A percentile compares a stretch with the other conserved stretches of the same genome.
Evolutionary conservation across 2,888 invertebrate species (phyloP).

Genomic region (Sipha maydis): DNA sequence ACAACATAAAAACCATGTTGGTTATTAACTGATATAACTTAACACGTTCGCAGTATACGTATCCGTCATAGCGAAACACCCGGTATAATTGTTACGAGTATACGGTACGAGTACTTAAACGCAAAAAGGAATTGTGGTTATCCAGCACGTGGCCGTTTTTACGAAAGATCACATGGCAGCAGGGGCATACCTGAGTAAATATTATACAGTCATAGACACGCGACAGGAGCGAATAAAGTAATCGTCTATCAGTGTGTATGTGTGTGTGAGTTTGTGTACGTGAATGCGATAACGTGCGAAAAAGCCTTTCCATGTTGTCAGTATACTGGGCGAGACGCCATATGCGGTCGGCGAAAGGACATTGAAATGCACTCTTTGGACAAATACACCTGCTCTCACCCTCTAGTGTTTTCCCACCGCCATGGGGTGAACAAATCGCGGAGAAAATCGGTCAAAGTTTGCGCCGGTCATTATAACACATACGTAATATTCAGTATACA

Average conservation of each 20-base stretch:
- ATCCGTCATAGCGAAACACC: too few relatives aligned
- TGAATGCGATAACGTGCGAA: constrained; percentile 17
- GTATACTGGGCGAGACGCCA: background rate
- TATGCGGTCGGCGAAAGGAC: constrained; percentile 3
- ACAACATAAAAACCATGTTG: too few relatives aligned
- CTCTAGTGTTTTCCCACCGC: background rate
- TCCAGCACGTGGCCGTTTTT: background rate
- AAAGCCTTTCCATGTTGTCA: constrained; percentile 56
- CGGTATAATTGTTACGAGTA: too few relatives aligned
- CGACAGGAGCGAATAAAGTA: background rate
- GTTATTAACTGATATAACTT: too few relatives aligned
- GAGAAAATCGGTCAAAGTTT: background rate
- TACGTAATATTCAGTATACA: background rate
- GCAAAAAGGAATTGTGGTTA: background rate
- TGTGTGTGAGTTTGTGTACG: background rate
- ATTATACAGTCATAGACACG: background rate
- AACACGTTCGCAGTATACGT: too few relatives aligned
- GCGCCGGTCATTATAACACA: background rate
- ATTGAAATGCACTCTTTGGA: constrained; percentile 53
- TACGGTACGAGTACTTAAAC: too few relatives aligned
- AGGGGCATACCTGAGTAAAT: background rate
- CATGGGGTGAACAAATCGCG: background rate
- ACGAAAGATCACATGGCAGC: background rate
- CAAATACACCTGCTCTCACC: background rate
- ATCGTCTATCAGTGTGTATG: too few relatives aligned